Conservation (phyloP, 2,888 invertebrate genomes). For the Phalera bucephala region DNA sequence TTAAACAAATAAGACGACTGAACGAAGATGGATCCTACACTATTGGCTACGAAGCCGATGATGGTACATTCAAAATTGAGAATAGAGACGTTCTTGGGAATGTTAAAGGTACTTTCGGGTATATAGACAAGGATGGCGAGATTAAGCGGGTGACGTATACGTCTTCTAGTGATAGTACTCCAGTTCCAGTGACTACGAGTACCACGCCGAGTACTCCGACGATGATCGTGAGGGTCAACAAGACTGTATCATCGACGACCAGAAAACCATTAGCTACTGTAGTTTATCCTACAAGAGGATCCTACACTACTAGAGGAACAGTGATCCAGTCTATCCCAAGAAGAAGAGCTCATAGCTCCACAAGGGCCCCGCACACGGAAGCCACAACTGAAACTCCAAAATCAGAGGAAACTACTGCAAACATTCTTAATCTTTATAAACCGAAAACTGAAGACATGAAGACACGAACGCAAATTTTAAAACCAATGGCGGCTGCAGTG, state of each 20-base stretch:
- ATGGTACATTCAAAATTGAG: slow-evolving; percentile 93
- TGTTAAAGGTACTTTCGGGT: slow-evolving; percentile 93
- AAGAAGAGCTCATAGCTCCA: slow-evolving; percentile 67
- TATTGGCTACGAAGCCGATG: slow-evolving; percentile 92
- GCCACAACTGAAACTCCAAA: slow-evolving; percentile 53
- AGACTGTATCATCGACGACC: slow-evolving; percentile 79
- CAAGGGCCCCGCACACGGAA: slow-evolving; percentile 51
- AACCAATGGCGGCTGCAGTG: slow-evolving; percentile 53
- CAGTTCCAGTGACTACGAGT: slow-evolving; percentile 58
- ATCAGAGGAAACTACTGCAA: slow-evolving; percentile 59
- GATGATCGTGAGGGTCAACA: slow-evolving; percentile 76
- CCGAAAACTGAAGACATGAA: slow-evolving; percentile 56
- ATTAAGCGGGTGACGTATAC: slow-evolving; percentile 91
- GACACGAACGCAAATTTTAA: slow-evolving; percentile 61
- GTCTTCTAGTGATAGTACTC: slow-evolving; percentile 76
- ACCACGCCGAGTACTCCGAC: slow-evolving; percentile 62
- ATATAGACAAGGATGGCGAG: slow-evolving; percentile 89
- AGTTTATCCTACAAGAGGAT: slow-evolving; percentile 78
- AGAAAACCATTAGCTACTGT: slow-evolving; percentile 76
- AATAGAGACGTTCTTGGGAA: slow-evolving; percentile 90
- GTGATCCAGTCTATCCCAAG: slow-evolving; percentile 86
- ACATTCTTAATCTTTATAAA: slow-evolving; percentile 60
- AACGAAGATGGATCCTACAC: slow-evolving; percentile 94
- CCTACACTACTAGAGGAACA: slow-evolving; percentile 82
- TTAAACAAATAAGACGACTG: slow-evolving; percentile 90